Evolutionary conservation across 1,140 invertebrate genomes (phyloP).

Genomic region (Bombus impatiens): DNA sequence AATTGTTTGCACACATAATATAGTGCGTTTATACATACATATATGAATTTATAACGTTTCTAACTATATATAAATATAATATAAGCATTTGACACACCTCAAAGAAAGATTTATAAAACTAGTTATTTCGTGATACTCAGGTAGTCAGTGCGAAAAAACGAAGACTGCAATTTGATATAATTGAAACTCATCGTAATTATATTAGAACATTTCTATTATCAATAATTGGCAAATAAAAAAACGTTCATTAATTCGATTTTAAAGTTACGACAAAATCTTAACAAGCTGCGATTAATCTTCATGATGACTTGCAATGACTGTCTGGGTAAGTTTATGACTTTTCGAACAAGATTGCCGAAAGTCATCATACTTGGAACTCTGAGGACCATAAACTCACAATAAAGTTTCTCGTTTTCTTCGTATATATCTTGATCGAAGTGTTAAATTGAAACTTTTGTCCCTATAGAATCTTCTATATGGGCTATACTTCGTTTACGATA

Average conservation of each 20-base stretch:
- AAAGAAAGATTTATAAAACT: constrained; percentile 14
- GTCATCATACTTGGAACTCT: constrained; percentile 65
- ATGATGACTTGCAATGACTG: not conserved
- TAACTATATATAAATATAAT: constrained; percentile 5
- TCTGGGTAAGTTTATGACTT: constrained; percentile 19
- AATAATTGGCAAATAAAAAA: constrained; percentile 2
- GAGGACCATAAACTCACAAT: constrained; percentile 78
- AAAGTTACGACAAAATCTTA: not conserved
- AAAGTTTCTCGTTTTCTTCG: constrained; percentile 50
- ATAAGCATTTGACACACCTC: constrained; percentile 9
- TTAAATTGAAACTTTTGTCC: not conserved
- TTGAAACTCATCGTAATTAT: not conserved
- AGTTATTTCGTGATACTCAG: not conserved
- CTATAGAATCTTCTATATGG: not conserved
- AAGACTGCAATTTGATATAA: constrained; percentile 2
- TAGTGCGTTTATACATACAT: not conserved
- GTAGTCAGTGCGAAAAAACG: not conserved
- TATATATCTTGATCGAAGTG: not conserved
- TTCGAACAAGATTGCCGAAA: constrained; percentile 25
- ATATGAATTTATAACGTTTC: not conserved
- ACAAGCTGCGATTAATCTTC: not conserved
- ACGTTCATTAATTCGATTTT: not conserved
- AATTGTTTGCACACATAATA: constrained; percentile 9
- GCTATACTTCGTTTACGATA: constrained; percentile 1
- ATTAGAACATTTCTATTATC: not conserved